A percentile compares a stretch with the other conserved stretches of the same genome.
Evolutionary conservation across 1,140 invertebrate genomes (phyloP).

Genomic region (Trachelipus rathkii): DNA sequence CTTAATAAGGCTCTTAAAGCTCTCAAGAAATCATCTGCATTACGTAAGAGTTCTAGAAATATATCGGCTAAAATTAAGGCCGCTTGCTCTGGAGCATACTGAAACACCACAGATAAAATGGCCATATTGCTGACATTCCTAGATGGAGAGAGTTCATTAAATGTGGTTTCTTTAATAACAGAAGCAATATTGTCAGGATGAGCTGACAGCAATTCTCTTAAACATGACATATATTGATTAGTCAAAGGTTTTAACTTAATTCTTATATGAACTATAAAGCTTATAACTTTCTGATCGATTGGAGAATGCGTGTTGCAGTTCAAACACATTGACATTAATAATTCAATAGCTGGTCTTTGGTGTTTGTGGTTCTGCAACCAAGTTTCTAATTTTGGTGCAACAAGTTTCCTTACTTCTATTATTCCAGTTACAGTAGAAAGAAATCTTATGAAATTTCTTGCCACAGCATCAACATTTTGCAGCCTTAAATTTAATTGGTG

Average conservation of each 20-base stretch:
- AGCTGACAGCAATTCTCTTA: conserved; percentile 70
- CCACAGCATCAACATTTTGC: conserved; percentile 78
- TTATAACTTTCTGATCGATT: conserved; percentile 84
- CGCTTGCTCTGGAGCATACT: conserved; percentile 67
- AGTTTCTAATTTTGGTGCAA: conserved; percentile 76
- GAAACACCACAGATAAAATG: conserved; percentile 78
- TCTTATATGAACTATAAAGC: conserved; percentile 80
- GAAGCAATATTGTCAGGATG: conserved; percentile 77
- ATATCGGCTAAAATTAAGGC: conserved; percentile 74
- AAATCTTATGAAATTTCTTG: conserved; percentile 79
- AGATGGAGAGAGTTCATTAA: conserved; percentile 83
- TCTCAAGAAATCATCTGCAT: conserved; percentile 83
- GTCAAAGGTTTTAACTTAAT: conserved; percentile 89
- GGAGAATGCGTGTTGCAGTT: conserved; percentile 76
- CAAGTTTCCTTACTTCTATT: conserved; percentile 74
- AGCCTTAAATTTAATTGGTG: conserved; percentile 74
- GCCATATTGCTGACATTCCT: conserved; percentile 92
- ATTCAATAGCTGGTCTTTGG: conserved; percentile 82
- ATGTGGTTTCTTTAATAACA: conserved; percentile 87
- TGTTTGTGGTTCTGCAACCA: conserved; percentile 96
- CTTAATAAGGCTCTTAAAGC: conserved; percentile 75
- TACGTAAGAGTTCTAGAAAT: conserved; percentile 75
- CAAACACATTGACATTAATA: conserved; percentile 85
- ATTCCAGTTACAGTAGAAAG: conserved; percentile 79
- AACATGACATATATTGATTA: conserved; percentile 79